Percentiles rank a stretch among this genome's conserved stretches.
These are phyloP conservation scores for Pristionchus japonicus DNA, from an alignment of 2,888 invertebrate species.

Conservation along the genomic window DNA sequence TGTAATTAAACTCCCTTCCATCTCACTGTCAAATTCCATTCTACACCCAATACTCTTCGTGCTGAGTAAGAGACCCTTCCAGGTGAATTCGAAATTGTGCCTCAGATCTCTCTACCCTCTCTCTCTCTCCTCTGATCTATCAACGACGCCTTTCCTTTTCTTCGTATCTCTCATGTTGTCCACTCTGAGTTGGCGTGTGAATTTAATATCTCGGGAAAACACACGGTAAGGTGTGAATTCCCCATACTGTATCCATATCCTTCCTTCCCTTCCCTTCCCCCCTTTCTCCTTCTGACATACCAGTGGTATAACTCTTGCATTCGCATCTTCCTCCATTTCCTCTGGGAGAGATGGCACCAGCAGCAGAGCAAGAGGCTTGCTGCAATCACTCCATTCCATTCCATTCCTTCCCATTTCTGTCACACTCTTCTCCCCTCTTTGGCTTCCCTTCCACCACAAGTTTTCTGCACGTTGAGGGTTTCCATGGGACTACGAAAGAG, in stretches of 20 bases:
- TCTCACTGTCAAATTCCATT: slow-evolving; percentile 77
- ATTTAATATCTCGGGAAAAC: background rate
- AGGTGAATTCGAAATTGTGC: background rate
- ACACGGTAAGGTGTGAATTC: background rate
- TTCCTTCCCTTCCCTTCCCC: background rate
- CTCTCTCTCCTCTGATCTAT: background rate
- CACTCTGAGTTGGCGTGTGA: slow-evolving; percentile 6
- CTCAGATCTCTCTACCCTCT: too few relatives aligned
- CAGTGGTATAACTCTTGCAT: slow-evolving; percentile 73
- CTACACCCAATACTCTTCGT: slow-evolving; percentile 74
- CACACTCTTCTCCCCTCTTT: background rate
- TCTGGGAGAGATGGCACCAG: background rate
- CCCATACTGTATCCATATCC: background rate
- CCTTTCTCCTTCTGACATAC: slow-evolving; percentile 76
- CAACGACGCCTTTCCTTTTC: background rate
- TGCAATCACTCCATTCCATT: background rate
- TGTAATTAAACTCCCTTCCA: background rate
- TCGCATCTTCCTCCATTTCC: slow-evolving; percentile 71
- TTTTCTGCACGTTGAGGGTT: background rate
- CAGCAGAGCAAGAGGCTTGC: slow-evolving; percentile 48
- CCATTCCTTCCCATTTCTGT: background rate
- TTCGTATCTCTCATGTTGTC: background rate
- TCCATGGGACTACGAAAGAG: background rate
- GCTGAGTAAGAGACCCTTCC: background rate
- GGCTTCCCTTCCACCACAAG: background rate